A percentile compares a stretch with the other conserved stretches of the same genome.
These are phyloP conservation scores for Lasioglossum calceatum DNA, from an alignment of 2,888 invertebrate species.

Conservation along the genomic window DNA sequence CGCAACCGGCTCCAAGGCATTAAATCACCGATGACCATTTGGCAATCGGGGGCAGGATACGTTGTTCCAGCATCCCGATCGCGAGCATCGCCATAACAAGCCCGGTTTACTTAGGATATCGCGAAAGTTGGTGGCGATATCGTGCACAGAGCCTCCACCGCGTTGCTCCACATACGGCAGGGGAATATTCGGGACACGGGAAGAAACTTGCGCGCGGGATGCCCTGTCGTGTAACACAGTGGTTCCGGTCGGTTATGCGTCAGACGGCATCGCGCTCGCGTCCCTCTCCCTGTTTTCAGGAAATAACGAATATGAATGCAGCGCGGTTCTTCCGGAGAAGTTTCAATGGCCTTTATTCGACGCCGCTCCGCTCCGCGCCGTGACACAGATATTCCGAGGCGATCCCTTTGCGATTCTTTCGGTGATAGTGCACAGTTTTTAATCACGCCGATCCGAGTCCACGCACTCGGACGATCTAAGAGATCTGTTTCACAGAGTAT, in stretches of 20 bases:
- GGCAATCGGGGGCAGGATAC: background rate
- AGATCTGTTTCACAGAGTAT: background rate
- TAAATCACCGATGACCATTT: background rate
- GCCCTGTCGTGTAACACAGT: constrained; percentile 57
- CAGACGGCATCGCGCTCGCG: constrained; percentile 52
- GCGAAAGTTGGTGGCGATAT: constrained; percentile 19
- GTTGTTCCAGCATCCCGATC: background rate
- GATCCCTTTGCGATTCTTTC: background rate
- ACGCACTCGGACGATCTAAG: background rate
- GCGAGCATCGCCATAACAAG: background rate
- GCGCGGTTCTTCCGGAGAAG: constrained; percentile 36
- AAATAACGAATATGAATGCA: constrained; percentile 55
- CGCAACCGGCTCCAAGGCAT: background rate
- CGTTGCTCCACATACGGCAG: constrained; percentile 3
- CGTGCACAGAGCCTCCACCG: background rate
- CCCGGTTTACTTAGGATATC: constrained; percentile 8
- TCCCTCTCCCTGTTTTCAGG: constrained; percentile 41
- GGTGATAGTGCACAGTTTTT: constrained; percentile 38
- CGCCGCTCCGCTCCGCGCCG: constrained; percentile 14
- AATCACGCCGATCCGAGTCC: constrained; percentile 3
- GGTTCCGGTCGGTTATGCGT: constrained; percentile 66
- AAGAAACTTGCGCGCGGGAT: constrained; percentile 45
- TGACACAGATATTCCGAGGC: constrained; percentile 28
- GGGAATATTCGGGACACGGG: constrained; percentile 48
- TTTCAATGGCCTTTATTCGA: constrained; percentile 33